Evolutionary conservation across 2,888 invertebrate genomes (phyloP).

Genomic region (Calameuta filiformis): DNA sequence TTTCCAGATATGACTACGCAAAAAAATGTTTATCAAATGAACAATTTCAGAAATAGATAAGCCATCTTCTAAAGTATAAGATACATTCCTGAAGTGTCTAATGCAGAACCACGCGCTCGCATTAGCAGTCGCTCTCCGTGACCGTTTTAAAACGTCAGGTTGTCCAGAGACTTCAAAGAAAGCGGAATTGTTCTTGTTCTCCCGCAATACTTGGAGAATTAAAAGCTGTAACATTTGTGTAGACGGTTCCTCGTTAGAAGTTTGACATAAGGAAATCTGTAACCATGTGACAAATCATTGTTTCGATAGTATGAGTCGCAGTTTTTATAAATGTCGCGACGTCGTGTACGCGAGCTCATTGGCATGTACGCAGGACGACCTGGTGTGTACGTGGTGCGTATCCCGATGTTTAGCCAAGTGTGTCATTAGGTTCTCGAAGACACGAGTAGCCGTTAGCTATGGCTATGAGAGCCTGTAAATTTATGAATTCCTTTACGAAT

Average conservation of each 20-base stretch:
- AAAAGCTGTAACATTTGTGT: not conserved
- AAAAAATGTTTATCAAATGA: no score
- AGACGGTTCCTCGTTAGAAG: not conserved
- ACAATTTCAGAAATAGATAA: not conserved
- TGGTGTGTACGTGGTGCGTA: constrained; percentile 1
- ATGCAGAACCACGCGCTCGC: not conserved
- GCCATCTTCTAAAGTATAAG: not conserved
- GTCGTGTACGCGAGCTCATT: not conserved
- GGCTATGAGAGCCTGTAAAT: constrained; percentile 6
- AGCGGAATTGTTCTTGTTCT: not conserved
- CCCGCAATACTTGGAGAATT: not conserved
- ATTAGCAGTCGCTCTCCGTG: not conserved
- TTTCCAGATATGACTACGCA: no score
- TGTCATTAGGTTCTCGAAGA: constrained; percentile 32
- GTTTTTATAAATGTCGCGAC: not conserved
- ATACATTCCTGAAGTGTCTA: not conserved
- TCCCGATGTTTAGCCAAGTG: constrained; percentile 37
- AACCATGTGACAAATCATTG: not conserved
- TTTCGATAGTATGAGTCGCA: not conserved
- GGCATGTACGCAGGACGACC: not conserved
- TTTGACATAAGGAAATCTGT: not conserved
- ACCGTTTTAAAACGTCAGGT: not conserved
- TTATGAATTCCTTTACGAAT: not conserved
- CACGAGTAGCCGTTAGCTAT: constrained; percentile 23
- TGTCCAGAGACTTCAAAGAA: not conserved